phyloP scores from a whole-genome alignment of 2,888 invertebrate genomes.

The Gibbula magus region DNA sequence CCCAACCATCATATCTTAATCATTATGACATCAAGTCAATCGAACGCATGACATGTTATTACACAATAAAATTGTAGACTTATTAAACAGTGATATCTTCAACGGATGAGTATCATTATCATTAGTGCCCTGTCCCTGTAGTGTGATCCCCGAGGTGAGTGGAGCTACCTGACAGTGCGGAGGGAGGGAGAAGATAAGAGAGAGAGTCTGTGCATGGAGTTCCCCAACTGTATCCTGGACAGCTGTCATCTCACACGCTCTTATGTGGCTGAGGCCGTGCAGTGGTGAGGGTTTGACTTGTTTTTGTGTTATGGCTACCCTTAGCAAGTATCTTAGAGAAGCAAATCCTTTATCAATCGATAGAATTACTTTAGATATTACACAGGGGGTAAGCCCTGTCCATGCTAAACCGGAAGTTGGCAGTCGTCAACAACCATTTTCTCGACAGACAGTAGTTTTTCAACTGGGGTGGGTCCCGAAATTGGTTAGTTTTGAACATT shows the following conservation, averaged over 20 bases:
- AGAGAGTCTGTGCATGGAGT: slow-evolving; percentile 34
- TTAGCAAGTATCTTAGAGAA: neutral
- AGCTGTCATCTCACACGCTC: slow-evolving; percentile 52
- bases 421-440: no score
- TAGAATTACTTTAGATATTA: no score
- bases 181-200: slow-evolving; percentile 17
- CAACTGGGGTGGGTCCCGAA: no score
- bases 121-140: slow-evolving; percentile 16
- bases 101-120: neutral
- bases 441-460: no score
- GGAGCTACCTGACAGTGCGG: slow-evolving; percentile 49
- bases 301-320: no score
- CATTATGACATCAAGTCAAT: no score
- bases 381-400: no score
- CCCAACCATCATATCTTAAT: no score
- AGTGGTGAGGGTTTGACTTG: slow-evolving; percentile 48
- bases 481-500: no score
- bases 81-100: neutral
- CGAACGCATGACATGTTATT: no score
- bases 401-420: no score
- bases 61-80: neutral
- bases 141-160: slow-evolving; percentile 56
- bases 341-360: neutral
- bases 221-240: slow-evolving; percentile 52
- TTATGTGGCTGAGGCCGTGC: slow-evolving; percentile 49